phyloP scores from a whole-genome alignment of 2,888 invertebrate genomes.

The Schrankia costaestrigalis region DNA sequence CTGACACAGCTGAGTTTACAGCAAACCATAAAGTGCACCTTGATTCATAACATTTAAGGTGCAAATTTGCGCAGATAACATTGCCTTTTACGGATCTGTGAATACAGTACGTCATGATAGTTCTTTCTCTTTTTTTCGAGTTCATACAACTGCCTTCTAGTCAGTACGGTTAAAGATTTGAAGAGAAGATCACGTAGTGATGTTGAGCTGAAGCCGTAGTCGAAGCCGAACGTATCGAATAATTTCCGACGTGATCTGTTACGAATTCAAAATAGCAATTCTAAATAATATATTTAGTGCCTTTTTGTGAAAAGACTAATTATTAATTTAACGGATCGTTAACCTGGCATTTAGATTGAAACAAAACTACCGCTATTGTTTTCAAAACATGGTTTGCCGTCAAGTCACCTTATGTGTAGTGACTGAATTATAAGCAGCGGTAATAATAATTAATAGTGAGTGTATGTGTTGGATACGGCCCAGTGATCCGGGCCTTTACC shows the following conservation, averaged over 20 bases:
- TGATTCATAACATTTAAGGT: conserved; percentile 39
- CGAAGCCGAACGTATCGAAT: conserved; percentile 60
- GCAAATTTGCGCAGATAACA: conserved; percentile 31
- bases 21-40: conserved; percentile 42
- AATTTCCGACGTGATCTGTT: conserved; percentile 48
- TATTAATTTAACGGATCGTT: conserved; percentile 25
- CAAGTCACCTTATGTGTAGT: conserved; percentile 55
- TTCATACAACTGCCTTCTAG: conserved; percentile 65
- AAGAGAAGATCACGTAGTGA: conserved; percentile 48
- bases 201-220: conserved; percentile 45
- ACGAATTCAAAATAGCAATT: conserved; percentile 39
- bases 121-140: conserved; percentile 75
- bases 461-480: conserved; percentile 68
- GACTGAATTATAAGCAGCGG: conserved; percentile 59
- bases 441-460: conserved; percentile 55
- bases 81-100: conserved; percentile 43
- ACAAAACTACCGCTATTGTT: conserved; percentile 56
- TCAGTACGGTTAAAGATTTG: conserved; percentile 71
- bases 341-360: conserved; percentile 39
- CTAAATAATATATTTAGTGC: too few species aligned
- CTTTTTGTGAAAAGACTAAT: too few species aligned
- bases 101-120: conserved; percentile 54
- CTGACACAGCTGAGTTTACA: conserved; percentile 61
- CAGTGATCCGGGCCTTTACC: conserved; percentile 54
- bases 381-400: conserved; percentile 63